Evolutionary conservation across 2,113 vertebrate species (phyloP).

Genomic region (Prunella himalayana): DNA sequence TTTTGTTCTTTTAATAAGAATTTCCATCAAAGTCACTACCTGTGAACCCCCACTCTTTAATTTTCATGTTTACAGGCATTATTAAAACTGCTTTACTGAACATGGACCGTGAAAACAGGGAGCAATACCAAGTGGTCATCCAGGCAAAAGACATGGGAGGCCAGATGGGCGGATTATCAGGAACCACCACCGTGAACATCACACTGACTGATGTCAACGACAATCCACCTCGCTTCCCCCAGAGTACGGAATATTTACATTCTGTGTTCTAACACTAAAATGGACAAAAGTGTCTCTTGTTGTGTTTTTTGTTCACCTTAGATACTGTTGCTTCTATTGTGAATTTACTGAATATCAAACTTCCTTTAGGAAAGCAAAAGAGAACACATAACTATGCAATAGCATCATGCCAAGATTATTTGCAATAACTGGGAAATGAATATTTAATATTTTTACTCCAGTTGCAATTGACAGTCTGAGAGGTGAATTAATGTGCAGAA

Average conservation of each 20-base stretch:
- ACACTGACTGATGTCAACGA: constrained; percentile 89
- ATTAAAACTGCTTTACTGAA: constrained; percentile 92
- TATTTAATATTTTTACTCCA: background rate
- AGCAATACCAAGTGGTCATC: constrained; percentile 94
- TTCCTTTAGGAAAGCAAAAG: background rate
- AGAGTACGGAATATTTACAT: constrained; percentile 78
- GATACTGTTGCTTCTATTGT: background rate
- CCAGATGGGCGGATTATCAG: constrained; percentile 93
- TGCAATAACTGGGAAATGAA: background rate
- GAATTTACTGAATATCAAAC: background rate
- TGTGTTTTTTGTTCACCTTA: background rate
- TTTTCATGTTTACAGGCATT: constrained; percentile 77
- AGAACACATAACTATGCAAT: background rate
- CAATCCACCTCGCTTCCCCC: constrained; percentile 90
- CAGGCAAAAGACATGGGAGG: constrained; percentile 98
- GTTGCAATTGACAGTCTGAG: background rate
- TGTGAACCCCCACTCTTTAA: constrained; percentile 3
- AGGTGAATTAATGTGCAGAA: background rate
- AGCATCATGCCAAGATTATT: background rate
- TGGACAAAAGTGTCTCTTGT: background rate
- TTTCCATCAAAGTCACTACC: constrained; percentile 4
- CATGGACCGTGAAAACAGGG: constrained; percentile 92
- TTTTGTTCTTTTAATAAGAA: constrained; percentile 35
- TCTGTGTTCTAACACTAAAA: background rate
- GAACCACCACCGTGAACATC: constrained; percentile 93